Conservation (phyloP, 2,797 vertebrate species). For the Pipistrellus kuhlii region DNA sequence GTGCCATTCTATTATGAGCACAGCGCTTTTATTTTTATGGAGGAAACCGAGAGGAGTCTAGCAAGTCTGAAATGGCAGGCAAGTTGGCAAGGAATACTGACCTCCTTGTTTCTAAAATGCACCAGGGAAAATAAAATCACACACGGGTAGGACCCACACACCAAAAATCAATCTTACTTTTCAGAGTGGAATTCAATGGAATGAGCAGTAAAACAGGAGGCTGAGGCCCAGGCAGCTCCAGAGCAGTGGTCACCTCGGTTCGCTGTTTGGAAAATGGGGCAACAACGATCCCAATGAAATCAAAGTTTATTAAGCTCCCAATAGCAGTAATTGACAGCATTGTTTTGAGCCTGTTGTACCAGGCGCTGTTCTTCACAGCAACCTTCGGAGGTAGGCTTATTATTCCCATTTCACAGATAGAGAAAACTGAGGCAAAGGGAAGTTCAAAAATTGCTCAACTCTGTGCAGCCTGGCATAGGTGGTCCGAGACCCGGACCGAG, state of each 20-base stretch:
- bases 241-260: neutral
- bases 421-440: slow-evolving; percentile 18
- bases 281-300: neutral
- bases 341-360: neutral
- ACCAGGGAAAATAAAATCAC: slow-evolving; percentile 55
- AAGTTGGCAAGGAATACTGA: slow-evolving; percentile 48
- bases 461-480: neutral
- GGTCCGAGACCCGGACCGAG: neutral
- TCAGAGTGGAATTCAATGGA: slow-evolving; percentile 42
- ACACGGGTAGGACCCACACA: neutral
- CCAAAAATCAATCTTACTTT: neutral
- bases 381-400: neutral
- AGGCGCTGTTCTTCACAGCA: neutral
- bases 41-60: slow-evolving; percentile 58
- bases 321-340: neutral
- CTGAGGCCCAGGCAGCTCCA: neutral
- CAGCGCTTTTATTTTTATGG: slow-evolving; percentile 59
- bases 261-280: neutral
- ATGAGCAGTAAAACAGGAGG: neutral
- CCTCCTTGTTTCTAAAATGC: slow-evolving; percentile 64
- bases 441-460: neutral
- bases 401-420: neutral
- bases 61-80: slow-evolving; percentile 60
- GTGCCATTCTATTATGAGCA: slow-evolving; percentile 57
- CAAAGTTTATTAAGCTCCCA: neutral